Evolutionary conservation across 2,888 invertebrate genomes (phyloP), one percentile per base, ranked within the genome.

Genomic region (Eurytoma adleriae): DNA sequence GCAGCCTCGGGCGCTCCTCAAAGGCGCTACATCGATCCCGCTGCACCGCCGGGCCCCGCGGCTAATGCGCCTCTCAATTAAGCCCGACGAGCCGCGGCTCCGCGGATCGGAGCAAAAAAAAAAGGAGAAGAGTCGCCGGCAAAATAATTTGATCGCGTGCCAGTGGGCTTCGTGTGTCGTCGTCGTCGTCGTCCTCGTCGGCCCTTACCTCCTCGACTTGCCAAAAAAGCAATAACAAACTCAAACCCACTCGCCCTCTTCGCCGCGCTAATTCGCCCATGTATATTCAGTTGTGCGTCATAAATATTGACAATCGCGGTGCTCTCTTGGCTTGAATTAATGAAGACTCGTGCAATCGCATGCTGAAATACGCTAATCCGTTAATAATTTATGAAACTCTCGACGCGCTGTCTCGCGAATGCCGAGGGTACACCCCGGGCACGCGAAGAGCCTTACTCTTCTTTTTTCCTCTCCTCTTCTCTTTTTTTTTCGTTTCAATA

Each of bases 341-440:
- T 64, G 56, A 71, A 67, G 56, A 27, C n/a, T 50, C 54, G 12
- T 2, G 54, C 64, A 18, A 30, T 48, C 24, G 50, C 71, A 50
- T 50, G 50, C 72, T 75, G 48, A 48, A 71, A 71, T 70, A 66
- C 56, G 57, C 71, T 71, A 78, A 78, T 78, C 66, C 78, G 78
- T 78, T 71, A 78, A 78, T 78, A 78, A 78, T 78, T 78, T 71
- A 78, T 78, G 71, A 78, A 78, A 70, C 48, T 16, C 16, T 16
- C 64, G 54, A 27, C 40, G 40, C 40, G 40, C 40, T 40, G 3
- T 14, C 69, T 27, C 68, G 69, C 27, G 59, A 70, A 70, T 48
- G 12, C 48, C 16, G 61, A 61, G 61, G 24, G 24, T 24, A 24
- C 24, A 61, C 61, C 16, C 20, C 20, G 59, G 24, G 59, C 18